A percentile compares a stretch with the other conserved stretches of the same genome.
Conservation (phyloP, 2,797 vertebrate genomes). For the Sorex maritimensis region DNA sequence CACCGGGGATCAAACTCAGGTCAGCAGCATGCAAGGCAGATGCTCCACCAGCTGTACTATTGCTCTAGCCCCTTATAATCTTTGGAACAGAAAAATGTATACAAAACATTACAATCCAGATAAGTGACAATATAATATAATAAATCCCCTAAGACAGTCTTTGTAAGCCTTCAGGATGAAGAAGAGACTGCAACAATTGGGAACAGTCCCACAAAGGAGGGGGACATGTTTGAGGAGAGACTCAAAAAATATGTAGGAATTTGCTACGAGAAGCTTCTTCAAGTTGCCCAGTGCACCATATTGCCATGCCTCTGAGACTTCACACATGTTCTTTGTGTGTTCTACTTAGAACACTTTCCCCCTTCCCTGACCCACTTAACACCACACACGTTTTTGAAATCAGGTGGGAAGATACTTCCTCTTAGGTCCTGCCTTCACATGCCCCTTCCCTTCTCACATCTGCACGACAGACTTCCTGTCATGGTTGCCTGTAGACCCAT, state of each 20-base stretch:
- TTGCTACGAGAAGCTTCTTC: neutral
- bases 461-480: neutral
- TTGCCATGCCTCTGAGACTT: conserved; percentile 44
- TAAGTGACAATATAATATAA: conserved; percentile 29
- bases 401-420: conserved; percentile 23
- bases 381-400: conserved; percentile 5
- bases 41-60: too few species aligned
- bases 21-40: too few species aligned
- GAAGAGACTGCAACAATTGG: neutral
- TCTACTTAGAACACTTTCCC: neutral
- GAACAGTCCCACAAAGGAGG: neutral
- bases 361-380: conserved; percentile 6
- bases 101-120: conserved; percentile 26
- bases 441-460: conserved; percentile 8
- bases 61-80: neutral
- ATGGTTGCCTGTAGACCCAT: conserved; percentile 9
- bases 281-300: neutral
- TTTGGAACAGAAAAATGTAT: conserved; percentile 37
- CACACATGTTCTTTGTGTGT: neutral
- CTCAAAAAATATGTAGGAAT: conserved; percentile 19
- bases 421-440: conserved; percentile 8
- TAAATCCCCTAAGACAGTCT: conserved; percentile 39
- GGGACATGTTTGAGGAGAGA: conserved; percentile 18
- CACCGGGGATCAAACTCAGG: too few species aligned
- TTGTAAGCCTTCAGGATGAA: neutral